Percentiles rank a stretch among this genome's conserved stretches.
Evolutionary conservation across 2,113 vertebrate species (phyloP).

Genomic region (Ameiurus melas): DNA sequence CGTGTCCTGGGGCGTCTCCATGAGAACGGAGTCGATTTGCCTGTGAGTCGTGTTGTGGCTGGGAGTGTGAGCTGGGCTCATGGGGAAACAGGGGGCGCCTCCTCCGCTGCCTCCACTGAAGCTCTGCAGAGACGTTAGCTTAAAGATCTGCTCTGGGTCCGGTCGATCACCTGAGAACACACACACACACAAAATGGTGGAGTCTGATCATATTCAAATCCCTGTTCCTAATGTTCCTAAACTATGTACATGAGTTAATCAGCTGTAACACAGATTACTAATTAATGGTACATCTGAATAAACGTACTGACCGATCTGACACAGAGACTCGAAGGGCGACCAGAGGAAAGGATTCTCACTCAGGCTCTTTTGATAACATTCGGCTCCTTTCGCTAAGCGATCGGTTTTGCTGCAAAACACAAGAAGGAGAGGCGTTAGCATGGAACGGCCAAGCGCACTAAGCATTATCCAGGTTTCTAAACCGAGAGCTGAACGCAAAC

Average conservation of each 20-base stretch:
- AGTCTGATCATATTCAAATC: neutral
- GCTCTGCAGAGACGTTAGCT: slow-evolving; percentile 91
- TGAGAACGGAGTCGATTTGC: slow-evolving; percentile 88
- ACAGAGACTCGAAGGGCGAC: slow-evolving; percentile 95
- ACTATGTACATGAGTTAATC: neutral
- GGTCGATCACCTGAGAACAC: slow-evolving; percentile 87
- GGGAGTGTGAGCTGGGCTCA: slow-evolving; percentile 85
- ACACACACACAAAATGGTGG: neutral
- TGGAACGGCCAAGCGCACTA: slow-evolving; percentile 10
- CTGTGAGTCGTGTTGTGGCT: slow-evolving; percentile 84
- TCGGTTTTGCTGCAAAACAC: slow-evolving; percentile 83
- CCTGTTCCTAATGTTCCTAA: neutral
- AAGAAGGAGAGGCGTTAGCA: slow-evolving; percentile 22
- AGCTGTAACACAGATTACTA: neutral
- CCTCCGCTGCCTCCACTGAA: slow-evolving; percentile 73
- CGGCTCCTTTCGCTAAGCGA: slow-evolving; percentile 92
- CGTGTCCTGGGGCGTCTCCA: slow-evolving; percentile 97
- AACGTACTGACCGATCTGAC: slow-evolving; percentile 87
- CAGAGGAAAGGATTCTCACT: slow-evolving; percentile 97
- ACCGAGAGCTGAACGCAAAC: neutral
- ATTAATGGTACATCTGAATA: neutral
- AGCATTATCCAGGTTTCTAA: neutral
- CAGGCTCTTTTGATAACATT: slow-evolving; percentile 99
- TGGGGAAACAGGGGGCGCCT: slow-evolving; percentile 79
- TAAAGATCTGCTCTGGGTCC: slow-evolving; percentile 97